A percentile compares a stretch with the other conserved stretches of the same genome.
These are phyloP conservation scores for Bubalus kerabau DNA, from an alignment of 2,113 vertebrate genomes.

Conservation along the genomic window DNA sequence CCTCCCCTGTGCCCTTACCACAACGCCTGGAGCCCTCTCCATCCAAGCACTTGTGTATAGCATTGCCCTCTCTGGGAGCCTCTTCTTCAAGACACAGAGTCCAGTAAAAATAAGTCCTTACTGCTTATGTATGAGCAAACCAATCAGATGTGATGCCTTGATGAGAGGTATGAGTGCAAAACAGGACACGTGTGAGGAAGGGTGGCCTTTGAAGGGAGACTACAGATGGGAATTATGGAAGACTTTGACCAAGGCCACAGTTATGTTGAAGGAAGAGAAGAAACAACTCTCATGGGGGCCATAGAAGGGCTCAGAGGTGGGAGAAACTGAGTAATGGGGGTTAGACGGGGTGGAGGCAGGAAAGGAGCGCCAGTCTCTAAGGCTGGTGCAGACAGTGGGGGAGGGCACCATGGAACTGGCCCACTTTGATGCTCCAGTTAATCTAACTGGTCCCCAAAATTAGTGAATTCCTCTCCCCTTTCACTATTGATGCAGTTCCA, in stretches of 20 bases:
- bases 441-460: constrained; percentile 17
- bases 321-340: not conserved
- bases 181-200: not conserved
- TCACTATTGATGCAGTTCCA: not conserved
- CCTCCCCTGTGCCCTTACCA: not conserved
- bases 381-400: not conserved
- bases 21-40: not conserved
- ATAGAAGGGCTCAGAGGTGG: not conserved
- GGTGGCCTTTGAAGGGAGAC: not conserved
- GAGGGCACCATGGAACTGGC: not conserved
- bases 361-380: not conserved
- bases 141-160: not conserved
- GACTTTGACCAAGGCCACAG: not conserved
- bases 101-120: not conserved
- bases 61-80: not conserved
- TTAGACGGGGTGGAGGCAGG: not conserved
- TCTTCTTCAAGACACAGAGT: not conserved
- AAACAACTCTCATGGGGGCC: not conserved
- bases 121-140: not conserved
- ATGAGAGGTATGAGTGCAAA: not conserved
- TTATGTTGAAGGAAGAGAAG: not conserved
- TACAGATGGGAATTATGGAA: not conserved
- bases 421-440: constrained; percentile 37
- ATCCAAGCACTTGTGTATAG: not conserved
- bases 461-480: not conserved